These are phyloP conservation scores for Ceratosolen fusciceps DNA, from an alignment of 1,140 invertebrate species.

Conservation along the genomic window DNA sequence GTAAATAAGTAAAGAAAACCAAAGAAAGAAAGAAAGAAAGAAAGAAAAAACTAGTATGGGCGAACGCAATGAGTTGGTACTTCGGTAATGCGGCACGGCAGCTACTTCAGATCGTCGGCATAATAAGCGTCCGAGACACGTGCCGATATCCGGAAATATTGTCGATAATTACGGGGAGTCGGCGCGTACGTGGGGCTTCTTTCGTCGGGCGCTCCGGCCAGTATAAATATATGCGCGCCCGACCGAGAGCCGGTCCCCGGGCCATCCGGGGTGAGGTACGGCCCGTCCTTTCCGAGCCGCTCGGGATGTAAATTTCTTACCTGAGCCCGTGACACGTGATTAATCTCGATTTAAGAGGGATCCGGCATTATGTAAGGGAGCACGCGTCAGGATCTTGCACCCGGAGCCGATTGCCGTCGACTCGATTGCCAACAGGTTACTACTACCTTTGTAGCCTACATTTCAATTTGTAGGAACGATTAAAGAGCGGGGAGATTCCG, in stretches of 20 bases:
- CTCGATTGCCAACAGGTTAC: slow-evolving; percentile 22
- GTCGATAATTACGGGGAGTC: slow-evolving; percentile 47
- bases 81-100: slow-evolving; percentile 26
- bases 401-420: background rate
- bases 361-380: background rate
- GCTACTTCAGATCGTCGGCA: slow-evolving; percentile 57
- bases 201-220: background rate
- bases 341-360: slow-evolving; percentile 42
- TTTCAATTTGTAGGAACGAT: slow-evolving; percentile 21
- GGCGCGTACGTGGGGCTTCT: background rate
- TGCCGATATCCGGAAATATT: slow-evolving; percentile 38
- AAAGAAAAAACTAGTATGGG: too few relatives aligned
- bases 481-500: background rate
- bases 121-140: slow-evolving; percentile 49
- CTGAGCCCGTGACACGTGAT: slow-evolving; percentile 37
- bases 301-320: slow-evolving; percentile 46
- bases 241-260: background rate
- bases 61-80: too few relatives aligned
- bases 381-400: slow-evolving; percentile 34
- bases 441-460: background rate
- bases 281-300: background rate
- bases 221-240: slow-evolving; percentile 25
- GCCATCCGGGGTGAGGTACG: background rate
- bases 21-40: too few relatives aligned
- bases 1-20: too few relatives aligned